Evolutionary conservation across 2,797 vertebrate species (phyloP), one percentile per base, ranked within the genome.

Genomic region (Heliangelus exortis): DNA sequence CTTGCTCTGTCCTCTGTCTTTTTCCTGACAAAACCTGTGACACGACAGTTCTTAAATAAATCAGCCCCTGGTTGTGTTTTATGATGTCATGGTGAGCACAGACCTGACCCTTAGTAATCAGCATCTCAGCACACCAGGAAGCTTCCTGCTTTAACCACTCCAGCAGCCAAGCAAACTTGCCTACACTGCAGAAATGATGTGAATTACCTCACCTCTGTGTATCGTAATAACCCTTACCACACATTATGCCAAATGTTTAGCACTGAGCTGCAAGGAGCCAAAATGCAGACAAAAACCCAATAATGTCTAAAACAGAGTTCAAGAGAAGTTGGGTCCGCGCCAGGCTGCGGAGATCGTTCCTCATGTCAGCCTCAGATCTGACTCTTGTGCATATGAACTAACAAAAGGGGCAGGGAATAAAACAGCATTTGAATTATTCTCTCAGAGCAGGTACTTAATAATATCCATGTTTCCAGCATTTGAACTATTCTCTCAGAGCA

Each of bases 171-270:
- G 92, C 87, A 84, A 97, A 97, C 87, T 88, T 96, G 97, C 94
- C 94, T 96, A 96, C 89, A 22, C 90, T 90, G 94, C 96, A 97
- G 94, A 96, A 97, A 94, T 83, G 21, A 93, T 92, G 87, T 91
- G 97, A 97, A 96, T 97, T 97, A 97, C 96, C 95, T 97, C 97
- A 97, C 96, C 95, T 96, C 96, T 96, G 94, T 96, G 93, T 79
- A 95, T 96, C 80, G 3, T 96, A 97, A 96, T 82, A 96, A 94
- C 91, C 89, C 93, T 58, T 96, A 91, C 92, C 95, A 95, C 95
- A 96, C 96, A 96, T 96, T 90, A 92, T 97, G 96, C 95, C 96
- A 97, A 96, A 96, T 89, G 86, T 82, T 96, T 84, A 91, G 95
- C 87, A 73, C 87, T 66, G 68, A 81, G 75, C 72, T 90, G 71